These are phyloP conservation scores for Nomada hirtipes DNA, from an alignment of 2,888 invertebrate genomes.

Conservation along the genomic window DNA sequence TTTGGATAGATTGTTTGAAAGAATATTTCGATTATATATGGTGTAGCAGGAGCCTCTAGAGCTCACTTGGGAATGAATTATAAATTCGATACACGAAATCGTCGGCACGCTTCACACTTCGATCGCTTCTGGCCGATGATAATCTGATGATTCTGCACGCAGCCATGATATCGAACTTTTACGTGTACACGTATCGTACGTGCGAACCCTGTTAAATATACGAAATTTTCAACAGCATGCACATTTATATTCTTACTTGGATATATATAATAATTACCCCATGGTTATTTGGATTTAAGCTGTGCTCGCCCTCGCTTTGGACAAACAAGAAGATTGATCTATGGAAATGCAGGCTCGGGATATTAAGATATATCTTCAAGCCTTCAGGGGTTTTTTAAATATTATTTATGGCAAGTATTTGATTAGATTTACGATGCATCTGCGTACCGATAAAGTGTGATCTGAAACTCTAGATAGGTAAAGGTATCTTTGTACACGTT, in stretches of 20 bases:
- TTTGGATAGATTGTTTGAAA: too few relatives aligned
- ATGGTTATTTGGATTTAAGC: slow-evolving; percentile 23
- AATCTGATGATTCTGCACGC: slow-evolving; percentile 59
- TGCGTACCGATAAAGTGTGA: neutral
- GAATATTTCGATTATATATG: neutral
- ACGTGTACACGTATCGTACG: slow-evolving; percentile 44
- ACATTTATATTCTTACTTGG: slow-evolving; percentile 14
- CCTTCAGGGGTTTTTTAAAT: slow-evolving; percentile 15
- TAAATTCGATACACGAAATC: slow-evolving; percentile 54
- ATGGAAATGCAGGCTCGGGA: slow-evolving; percentile 30
- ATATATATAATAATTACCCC: slow-evolving; percentile 26
- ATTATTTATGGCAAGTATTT: slow-evolving; percentile 23
- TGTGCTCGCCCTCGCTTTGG: neutral
- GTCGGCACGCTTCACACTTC: slow-evolving; percentile 51
- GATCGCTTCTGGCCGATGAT: slow-evolving; percentile 54
- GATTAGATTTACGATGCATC: slow-evolving; percentile 15
- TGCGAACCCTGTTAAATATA: slow-evolving; percentile 32
- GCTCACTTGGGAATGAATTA: slow-evolving; percentile 33
- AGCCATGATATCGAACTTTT: slow-evolving; percentile 49
- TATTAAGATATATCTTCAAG: slow-evolving; percentile 33
- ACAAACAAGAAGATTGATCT: slow-evolving; percentile 30
- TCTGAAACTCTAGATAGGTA: neutral
- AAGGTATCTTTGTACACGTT: neutral
- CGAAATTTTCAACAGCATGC: slow-evolving; percentile 23
- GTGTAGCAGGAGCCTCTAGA: neutral